phyloP scores from a whole-genome alignment of 2,797 vertebrate species.

The Centropyge bicolor region DNA sequence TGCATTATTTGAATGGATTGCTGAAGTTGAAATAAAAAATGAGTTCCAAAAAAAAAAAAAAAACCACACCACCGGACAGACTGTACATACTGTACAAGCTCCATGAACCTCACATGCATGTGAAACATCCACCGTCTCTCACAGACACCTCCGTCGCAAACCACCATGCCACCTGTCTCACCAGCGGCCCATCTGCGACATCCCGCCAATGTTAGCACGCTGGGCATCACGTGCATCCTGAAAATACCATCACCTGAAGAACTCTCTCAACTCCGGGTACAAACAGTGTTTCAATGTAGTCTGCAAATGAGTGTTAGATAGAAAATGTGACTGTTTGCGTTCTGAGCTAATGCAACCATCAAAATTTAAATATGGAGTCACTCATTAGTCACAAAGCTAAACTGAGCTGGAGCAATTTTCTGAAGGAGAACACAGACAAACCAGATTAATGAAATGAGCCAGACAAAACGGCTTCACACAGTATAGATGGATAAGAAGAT shows the following conservation, averaged over 20 bases:
- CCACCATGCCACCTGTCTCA: slow-evolving; percentile 9
- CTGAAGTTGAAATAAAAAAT: too few species aligned
- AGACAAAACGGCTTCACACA: slow-evolving; percentile 8
- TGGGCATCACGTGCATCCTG: not conserved
- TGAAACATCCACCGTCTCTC: slow-evolving; percentile 10
- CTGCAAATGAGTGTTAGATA: not conserved
- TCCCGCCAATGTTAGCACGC: not conserved
- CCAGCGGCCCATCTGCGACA: slow-evolving; percentile 5
- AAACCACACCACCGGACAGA: too few species aligned
- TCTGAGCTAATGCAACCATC: not conserved
- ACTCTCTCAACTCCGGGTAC: not conserved
- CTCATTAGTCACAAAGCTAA: slow-evolving; percentile 10
- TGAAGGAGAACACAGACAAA: not conserved
- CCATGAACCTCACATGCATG: not conserved
- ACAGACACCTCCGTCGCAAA: not conserved
- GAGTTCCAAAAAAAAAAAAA: too few species aligned
- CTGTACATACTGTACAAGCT: not conserved
- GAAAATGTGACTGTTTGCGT: not conserved
- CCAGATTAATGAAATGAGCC: slow-evolving; percentile 42
- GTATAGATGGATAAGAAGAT: slow-evolving; percentile 21
- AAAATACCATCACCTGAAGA: slow-evolving; percentile 7
- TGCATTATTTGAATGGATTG: too few species aligned
- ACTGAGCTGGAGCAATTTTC: not conserved
- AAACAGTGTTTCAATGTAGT: not conserved
- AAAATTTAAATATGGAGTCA: slow-evolving; percentile 6